Conservation (phyloP, 2,113 vertebrate genomes). For the Ochotona curzoniae region DNA sequence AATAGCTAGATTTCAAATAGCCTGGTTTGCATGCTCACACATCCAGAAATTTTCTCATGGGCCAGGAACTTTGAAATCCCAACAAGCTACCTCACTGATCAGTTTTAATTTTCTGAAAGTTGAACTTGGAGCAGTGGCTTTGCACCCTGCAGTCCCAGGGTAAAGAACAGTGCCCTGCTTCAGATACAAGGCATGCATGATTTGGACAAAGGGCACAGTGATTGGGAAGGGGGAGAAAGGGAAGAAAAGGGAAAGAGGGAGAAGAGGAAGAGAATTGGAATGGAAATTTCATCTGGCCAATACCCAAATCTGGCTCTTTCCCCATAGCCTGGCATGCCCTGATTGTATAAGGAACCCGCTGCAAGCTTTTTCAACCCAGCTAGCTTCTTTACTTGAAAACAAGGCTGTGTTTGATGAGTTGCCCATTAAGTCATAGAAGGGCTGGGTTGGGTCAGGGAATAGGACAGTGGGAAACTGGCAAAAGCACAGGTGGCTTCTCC, state of each 20-base stretch:
- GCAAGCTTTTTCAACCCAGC: slow-evolving; percentile 36
- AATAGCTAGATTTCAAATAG: neutral
- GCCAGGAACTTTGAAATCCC: slow-evolving; percentile 51
- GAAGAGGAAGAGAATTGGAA: slow-evolving; percentile 62
- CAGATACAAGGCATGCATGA: slow-evolving; percentile 40
- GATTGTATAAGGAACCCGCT: slow-evolving; percentile 70
- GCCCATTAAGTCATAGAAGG: slow-evolving; percentile 25
- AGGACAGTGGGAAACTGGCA: neutral
- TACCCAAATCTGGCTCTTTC: slow-evolving; percentile 67
- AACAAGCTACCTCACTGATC: slow-evolving; percentile 1
- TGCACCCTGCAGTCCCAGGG: slow-evolving; percentile 47
- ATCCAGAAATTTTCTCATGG: neutral
- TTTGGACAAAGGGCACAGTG: slow-evolving; percentile 34
- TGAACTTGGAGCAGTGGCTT: slow-evolving; percentile 69
- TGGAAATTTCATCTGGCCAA: slow-evolving; percentile 60
- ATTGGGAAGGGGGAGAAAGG: neutral
- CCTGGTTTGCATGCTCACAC: neutral
- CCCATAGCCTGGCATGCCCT: slow-evolving; percentile 67
- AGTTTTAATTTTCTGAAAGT: slow-evolving; percentile 78
- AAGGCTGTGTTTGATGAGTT: slow-evolving; percentile 57
- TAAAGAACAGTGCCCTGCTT: slow-evolving; percentile 62
- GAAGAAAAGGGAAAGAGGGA: neutral
- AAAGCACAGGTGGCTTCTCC: slow-evolving; percentile 13
- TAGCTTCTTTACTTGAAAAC: slow-evolving; percentile 53
- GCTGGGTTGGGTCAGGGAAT: neutral